A percentile compares a stretch with the other conserved stretches of the same genome.
Evolutionary conservation across 1,140 invertebrate species (phyloP).

Genomic region (Bathynomus jamesi): DNA sequence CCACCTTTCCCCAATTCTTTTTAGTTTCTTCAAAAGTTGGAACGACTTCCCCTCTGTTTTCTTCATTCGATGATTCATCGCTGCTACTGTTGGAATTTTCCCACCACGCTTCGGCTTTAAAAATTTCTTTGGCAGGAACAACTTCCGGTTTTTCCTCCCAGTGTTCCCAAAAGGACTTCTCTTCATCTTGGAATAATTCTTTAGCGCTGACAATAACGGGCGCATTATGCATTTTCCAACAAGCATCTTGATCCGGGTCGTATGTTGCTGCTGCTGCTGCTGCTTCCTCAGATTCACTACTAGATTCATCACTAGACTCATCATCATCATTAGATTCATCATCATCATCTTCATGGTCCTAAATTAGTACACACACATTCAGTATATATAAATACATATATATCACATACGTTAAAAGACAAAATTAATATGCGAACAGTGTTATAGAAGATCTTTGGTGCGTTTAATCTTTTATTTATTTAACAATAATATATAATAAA

Average conservation of each 20-base stretch:
- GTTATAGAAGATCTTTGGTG: no score
- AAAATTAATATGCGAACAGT: not conserved
- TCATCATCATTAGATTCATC: conserved; percentile 11
- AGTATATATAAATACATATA: not conserved
- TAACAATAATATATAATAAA: no score
- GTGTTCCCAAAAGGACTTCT: conserved; percentile 11
- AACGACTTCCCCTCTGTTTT: not conserved
- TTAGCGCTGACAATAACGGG: conserved; percentile 10
- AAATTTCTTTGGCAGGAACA: conserved; percentile 13
- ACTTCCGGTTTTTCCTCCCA: conserved; percentile 19
- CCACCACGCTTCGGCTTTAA: conserved; percentile 14
- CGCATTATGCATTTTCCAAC: conserved; percentile 21
- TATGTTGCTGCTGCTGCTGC: no score
- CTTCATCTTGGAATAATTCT: conserved; percentile 14
- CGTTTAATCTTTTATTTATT: no score
- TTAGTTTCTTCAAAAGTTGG: not conserved
- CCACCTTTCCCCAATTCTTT: not conserved
- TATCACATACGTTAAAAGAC: not conserved
- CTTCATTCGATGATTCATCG: not conserved
- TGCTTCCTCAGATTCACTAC: not conserved
- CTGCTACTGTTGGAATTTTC: not conserved
- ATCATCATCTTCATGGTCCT: not conserved
- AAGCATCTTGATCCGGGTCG: conserved; percentile 8
- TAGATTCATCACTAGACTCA: not conserved
- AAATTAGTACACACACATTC: conserved; percentile 6